Conservation (phyloP, 2,888 invertebrate species). For the Hylaea fasciaria region DNA sequence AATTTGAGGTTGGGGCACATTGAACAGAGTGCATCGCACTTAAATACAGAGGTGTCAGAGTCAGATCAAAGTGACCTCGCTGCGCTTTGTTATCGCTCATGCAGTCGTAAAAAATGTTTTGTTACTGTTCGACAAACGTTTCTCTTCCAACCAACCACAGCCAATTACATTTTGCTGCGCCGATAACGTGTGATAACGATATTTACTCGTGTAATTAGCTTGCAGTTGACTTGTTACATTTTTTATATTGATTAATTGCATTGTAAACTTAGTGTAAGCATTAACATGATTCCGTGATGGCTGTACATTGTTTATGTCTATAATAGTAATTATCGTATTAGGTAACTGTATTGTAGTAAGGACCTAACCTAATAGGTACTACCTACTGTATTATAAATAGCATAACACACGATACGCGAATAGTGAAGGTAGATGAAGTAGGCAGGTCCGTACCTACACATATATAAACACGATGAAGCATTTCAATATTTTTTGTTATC, state of each 20-base stretch:
- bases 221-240: slow-evolving; percentile 31
- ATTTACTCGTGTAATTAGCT: slow-evolving; percentile 38
- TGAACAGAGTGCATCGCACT: slow-evolving; percentile 36
- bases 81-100: slow-evolving; percentile 35
- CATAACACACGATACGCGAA: background rate
- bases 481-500: too few relatives aligned
- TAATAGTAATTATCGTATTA: slow-evolving; percentile 4
- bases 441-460: too few relatives aligned
- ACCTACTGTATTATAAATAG: too few relatives aligned
- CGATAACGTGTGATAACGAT: slow-evolving; percentile 36
- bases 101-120: slow-evolving; percentile 27
- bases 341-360: background rate
- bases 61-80: slow-evolving; percentile 44
- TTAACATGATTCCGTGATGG: too few relatives aligned
- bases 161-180: slow-evolving; percentile 24
- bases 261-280: slow-evolving; percentile 9
- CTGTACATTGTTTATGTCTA: slow-evolving; percentile 1
- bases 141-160: slow-evolving; percentile 14
- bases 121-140: slow-evolving; percentile 20
- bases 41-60: slow-evolving; percentile 42
- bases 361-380: background rate
- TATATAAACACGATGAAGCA: background rate
- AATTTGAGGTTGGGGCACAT: slow-evolving; percentile 32
- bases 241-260: slow-evolving; percentile 21
- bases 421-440: too few relatives aligned